Base-by-base conservation (phyloP, 2,113 vertebrate species). In the Mormyrus iriodes region DNA sequence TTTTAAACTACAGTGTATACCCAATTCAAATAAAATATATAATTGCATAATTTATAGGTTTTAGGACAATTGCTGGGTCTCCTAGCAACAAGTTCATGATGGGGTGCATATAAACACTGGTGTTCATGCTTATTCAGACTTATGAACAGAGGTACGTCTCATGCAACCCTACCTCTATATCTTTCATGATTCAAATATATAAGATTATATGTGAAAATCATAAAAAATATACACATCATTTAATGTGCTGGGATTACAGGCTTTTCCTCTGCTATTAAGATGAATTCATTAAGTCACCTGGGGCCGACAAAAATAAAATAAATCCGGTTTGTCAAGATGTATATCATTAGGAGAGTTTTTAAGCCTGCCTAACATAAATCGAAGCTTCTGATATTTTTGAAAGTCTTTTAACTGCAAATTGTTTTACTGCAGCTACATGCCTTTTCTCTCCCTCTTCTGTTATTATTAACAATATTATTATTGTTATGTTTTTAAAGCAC, bases 171-270 rank as follows among this genome's bases (percentile, higher is more conserved):
- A n/a, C 3, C 13, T 3, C 12, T 17, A n/a, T n/a, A 17, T 69
- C 8, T n/a, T n/a, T n/a, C n/a, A n/a, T n/a, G n/a, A n/a, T 69
- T 93, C 83, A 94, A 92, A 93, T 93, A 92, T 90, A 92, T 89
- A 91, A 93, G 91, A 83, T 90, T 49, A 92, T 84, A 89, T 86
- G 52, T 89, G 92, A 92, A 94, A 94, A 95, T 93, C 91, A 94
- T 94, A 94, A 94, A 46, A 92, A 94, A 93, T 90, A 93, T 88
- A 94, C 95, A 89, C 92, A 95, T 95, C 93, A 96, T 95, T 95
- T 93, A 94, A 92, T 93, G 91, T 93, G 92, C 88, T 88, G 90
- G 93, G 93, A 94, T 95, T 95, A 93, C 91, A 94, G 93, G 93
- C 91, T 95, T 95, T 92, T 93, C 91, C 92, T 92, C 92, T 92